A percentile compares a stretch with the other conserved stretches of the same genome.
Conservation (phyloP, 1,140 invertebrate species). For the Zaprionus camerounensis region DNA sequence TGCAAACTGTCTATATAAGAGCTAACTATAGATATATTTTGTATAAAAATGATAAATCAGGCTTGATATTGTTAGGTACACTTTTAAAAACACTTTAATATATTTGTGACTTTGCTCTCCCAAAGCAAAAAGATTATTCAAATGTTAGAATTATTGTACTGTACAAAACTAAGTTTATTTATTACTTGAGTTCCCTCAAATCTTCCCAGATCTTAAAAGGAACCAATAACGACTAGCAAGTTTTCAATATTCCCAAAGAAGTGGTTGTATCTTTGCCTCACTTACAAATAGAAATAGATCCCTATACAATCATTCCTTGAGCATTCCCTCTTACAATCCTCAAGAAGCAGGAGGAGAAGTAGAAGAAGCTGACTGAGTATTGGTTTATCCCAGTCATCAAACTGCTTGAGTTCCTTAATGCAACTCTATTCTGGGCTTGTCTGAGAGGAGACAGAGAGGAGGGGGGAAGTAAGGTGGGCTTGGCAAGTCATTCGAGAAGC, state of each 20-base stretch:
- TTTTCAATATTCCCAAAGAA: not conserved
- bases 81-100: too few species aligned
- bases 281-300: not conserved
- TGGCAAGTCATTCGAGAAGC: conserved; percentile 55
- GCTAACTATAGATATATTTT: too few species aligned
- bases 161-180: not conserved
- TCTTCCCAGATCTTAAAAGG: too few species aligned
- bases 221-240: not conserved
- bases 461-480: not conserved
- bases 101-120: too few species aligned
- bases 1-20: too few species aligned
- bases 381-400: conserved; percentile 1
- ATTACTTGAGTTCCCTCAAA: not conserved
- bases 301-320: not conserved
- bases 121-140: too few species aligned
- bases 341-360: not conserved
- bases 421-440: not conserved
- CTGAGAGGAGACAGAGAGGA: not conserved
- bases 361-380: not conserved
- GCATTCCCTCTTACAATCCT: not conserved
- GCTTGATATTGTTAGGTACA: too few species aligned
- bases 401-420: not conserved
- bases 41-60: too few species aligned
- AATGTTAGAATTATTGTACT: too few species aligned
- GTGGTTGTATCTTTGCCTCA: too few species aligned